These are phyloP conservation scores for Sylvilagus bachmani DNA, from an alignment of 2,113 vertebrate genomes.

Conservation along the genomic window DNA sequence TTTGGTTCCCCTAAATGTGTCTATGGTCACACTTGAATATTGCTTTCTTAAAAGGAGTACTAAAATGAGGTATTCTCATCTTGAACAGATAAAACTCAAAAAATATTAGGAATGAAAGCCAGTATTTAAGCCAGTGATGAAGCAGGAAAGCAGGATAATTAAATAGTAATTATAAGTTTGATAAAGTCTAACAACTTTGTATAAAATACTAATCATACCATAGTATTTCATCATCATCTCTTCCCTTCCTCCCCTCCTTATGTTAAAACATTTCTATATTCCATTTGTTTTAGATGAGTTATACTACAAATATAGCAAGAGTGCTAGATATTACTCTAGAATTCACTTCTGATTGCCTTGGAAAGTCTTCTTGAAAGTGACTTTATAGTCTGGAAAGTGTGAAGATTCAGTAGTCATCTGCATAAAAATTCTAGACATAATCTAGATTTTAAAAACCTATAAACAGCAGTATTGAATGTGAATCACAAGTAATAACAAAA, in stretches of 20 bases:
- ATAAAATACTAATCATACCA: background rate
- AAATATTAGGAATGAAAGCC: background rate
- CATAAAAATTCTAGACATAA: background rate
- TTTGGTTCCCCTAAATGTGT: background rate
- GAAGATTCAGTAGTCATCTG: background rate
- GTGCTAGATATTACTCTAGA: background rate
- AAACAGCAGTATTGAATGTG: background rate
- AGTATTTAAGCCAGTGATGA: background rate
- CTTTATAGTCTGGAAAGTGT: slow-evolving; percentile 5
- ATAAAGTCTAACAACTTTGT: background rate
- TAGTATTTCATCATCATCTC: background rate
- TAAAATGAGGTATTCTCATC: background rate
- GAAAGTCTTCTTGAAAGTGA: background rate
- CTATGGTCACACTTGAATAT: background rate
- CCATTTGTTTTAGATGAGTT: background rate
- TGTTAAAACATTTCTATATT: background rate
- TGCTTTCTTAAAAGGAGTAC: background rate
- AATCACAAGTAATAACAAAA: background rate
- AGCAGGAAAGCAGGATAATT: background rate
- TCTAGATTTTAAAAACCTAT: background rate
- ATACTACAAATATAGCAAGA: background rate
- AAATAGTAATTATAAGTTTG: too few relatives aligned
- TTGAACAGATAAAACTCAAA: background rate
- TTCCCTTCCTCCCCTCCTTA: background rate
- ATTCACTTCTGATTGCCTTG: background rate